Base-by-base conservation (phyloP, 2,888 invertebrate species). In the Poecilus cupreus region DNA sequence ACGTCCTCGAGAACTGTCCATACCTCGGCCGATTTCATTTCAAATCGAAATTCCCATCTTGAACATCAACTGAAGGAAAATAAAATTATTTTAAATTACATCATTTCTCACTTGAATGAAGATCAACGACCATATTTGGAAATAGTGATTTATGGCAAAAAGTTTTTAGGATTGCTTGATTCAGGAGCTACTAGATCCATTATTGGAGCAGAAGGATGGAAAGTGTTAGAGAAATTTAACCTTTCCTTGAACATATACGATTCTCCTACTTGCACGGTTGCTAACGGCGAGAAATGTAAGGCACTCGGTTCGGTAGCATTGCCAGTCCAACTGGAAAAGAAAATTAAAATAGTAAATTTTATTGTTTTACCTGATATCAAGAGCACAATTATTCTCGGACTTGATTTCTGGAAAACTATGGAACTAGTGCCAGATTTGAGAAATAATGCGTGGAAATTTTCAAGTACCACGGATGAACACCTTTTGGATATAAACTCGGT, bases 381-480 rank as follows among this genome's bases (percentile, higher is more conserved):
- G 13, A 82, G 82, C 51, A 22, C 68, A 3, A 49, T 83, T 20
- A 82, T 84, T 16, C 72, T 83, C 2, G 84, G 83, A 1, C 24
- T 70, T 0, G 83, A 84, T 72, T 84, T 82, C 46, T 84, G 82
- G 83, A 68, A 32, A n/a, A 8, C 32, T 20, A 79, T 82, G 57
- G 82, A 4, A 1, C n/a, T 46, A 2, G n/a, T 46, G 0, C 46
- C 46, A 1, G 46, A 46, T n/a, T 46, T 46, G 68, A 39, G 54
- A 74, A 6, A 54, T 3, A 70, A 51, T 43, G 82, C 49, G 39
- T 51, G 74, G 54, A 10, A 32, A 16, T 80, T 80, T 57, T 13
- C 57, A 0, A 26, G 46, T 37, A 37, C 10, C 37, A 4, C 37
- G 10, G 11, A 26, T 8, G 16, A 24, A 24, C 1, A n/a, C 1